phyloP scores from a whole-genome alignment of 2,888 invertebrate genomes.

The Ptychoptera contaminata region DNA sequence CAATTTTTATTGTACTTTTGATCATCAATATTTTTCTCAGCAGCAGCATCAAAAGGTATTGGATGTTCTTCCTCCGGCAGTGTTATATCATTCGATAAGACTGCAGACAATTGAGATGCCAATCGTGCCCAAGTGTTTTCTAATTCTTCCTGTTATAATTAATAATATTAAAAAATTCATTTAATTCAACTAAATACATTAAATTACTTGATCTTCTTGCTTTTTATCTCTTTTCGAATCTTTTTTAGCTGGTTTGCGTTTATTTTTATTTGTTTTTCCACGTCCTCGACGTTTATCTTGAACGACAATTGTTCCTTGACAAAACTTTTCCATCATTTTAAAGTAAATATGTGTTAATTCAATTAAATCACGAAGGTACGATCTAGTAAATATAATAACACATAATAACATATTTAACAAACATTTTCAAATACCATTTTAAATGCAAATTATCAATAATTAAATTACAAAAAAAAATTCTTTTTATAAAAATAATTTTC shows the following conservation, averaged over 20 bases:
- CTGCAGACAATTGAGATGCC: conserved; percentile 42
- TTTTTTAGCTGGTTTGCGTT: conserved; percentile 28
- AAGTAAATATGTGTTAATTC: conserved; percentile 83
- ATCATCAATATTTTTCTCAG: conserved; percentile 69
- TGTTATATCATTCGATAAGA: conserved; percentile 35
- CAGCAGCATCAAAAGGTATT: conserved; percentile 73
- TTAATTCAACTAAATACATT: background rate
- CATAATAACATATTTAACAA: too few species aligned
- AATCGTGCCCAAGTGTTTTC: conserved; percentile 50
- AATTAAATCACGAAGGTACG: conserved; percentile 71
- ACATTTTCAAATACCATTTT: too few species aligned
- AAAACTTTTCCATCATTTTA: conserved; percentile 70
- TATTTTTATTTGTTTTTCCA: conserved; percentile 12
- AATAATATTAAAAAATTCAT: background rate
- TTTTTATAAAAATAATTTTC: conserved; percentile 8
- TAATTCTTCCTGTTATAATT: conserved; percentile 21
- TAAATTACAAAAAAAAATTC: conserved; percentile 8
- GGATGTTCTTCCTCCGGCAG: conserved; percentile 35
- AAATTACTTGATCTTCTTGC: conserved; percentile 17
- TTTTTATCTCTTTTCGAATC: conserved; percentile 29
- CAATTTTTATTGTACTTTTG: conserved; percentile 53
- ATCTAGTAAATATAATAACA: conserved; percentile 36
- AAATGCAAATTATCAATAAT: too few species aligned
- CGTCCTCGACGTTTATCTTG: conserved; percentile 40
- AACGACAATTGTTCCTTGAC: conserved; percentile 48